Conservation (phyloP, 1,140 invertebrate species). For the Drosophila sulfurigaster region DNA sequence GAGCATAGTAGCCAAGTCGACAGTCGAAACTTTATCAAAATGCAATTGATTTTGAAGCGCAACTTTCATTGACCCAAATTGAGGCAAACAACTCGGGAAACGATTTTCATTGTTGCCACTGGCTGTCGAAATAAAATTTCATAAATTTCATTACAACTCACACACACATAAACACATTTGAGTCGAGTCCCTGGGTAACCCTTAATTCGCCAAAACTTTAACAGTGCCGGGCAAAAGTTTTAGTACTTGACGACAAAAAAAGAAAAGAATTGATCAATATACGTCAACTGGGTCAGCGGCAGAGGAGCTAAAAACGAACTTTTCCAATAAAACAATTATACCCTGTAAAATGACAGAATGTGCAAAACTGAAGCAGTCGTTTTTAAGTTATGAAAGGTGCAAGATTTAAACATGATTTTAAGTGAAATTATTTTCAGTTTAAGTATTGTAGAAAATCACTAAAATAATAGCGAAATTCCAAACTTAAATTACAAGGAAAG, state of each 20-base stretch:
- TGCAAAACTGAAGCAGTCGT: not conserved
- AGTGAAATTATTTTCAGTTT: no score
- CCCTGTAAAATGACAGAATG: not conserved
- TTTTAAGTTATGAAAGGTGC: not conserved
- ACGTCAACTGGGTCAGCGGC: slow-evolving; percentile 37
- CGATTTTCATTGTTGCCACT: slow-evolving; percentile 46
- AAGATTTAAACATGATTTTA: no score
- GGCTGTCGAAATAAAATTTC: slow-evolving; percentile 68
- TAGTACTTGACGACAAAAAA: slow-evolving; percentile 58
- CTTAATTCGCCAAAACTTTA: slow-evolving; percentile 53
- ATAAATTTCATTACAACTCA: slow-evolving; percentile 72
- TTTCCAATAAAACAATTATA: slow-evolving; percentile 62
- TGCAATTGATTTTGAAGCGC: slow-evolving; percentile 74
- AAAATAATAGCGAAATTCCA: no score
- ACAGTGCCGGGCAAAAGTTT: slow-evolving; percentile 47
- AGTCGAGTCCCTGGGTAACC: slow-evolving; percentile 6
- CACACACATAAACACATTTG: not conserved
- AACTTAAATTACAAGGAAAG: no score
- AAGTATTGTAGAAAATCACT: no score
- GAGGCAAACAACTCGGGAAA: slow-evolving; percentile 66
- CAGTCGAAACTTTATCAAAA: slow-evolving; percentile 69
- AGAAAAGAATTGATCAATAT: slow-evolving; percentile 55
- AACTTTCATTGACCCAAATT: slow-evolving; percentile 81
- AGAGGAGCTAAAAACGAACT: slow-evolving; percentile 33
- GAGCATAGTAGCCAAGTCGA: slow-evolving; percentile 24